These are phyloP conservation scores for Drosophila pseudoananassae DNA, from an alignment of 1,140 invertebrate genomes.

Conservation along the genomic window DNA sequence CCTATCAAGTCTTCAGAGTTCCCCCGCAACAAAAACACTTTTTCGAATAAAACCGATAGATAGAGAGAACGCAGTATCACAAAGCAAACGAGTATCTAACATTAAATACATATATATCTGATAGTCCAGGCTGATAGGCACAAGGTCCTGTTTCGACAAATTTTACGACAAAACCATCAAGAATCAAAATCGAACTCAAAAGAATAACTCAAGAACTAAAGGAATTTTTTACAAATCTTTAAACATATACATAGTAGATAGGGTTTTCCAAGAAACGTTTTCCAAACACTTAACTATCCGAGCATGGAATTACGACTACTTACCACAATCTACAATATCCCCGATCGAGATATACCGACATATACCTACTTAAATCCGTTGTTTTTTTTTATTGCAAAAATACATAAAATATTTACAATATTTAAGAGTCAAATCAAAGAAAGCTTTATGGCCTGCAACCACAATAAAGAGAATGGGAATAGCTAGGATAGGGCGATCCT, in stretches of 20 bases:
- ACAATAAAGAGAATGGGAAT: constrained; percentile 32
- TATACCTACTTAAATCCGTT: constrained; percentile 12
- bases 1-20: constrained; percentile 22
- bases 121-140: constrained; percentile 59
- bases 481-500: constrained; percentile 38
- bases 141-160: constrained; percentile 45
- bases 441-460: constrained; percentile 58
- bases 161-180: constrained; percentile 41
- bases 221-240: constrained; percentile 50
- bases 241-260: constrained; percentile 35
- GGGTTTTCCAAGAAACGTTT: constrained; percentile 22
- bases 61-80: constrained; percentile 61
- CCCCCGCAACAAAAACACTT: constrained; percentile 16
- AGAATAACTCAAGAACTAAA: constrained; percentile 19
- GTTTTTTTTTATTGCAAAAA: constrained; percentile 44
- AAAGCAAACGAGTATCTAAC: constrained; percentile 59
- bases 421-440: constrained; percentile 38
- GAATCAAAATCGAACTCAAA: constrained; percentile 58
- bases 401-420: constrained; percentile 24
- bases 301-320: constrained; percentile 33
- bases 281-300: constrained; percentile 24
- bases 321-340: constrained; percentile 19
- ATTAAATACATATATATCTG: constrained; percentile 37
- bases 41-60: constrained; percentile 59
- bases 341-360: not conserved